Base-by-base conservation (phyloP, 35 echinoderm and acorn worm genomes). In the Stichopus chloronotus region DNA sequence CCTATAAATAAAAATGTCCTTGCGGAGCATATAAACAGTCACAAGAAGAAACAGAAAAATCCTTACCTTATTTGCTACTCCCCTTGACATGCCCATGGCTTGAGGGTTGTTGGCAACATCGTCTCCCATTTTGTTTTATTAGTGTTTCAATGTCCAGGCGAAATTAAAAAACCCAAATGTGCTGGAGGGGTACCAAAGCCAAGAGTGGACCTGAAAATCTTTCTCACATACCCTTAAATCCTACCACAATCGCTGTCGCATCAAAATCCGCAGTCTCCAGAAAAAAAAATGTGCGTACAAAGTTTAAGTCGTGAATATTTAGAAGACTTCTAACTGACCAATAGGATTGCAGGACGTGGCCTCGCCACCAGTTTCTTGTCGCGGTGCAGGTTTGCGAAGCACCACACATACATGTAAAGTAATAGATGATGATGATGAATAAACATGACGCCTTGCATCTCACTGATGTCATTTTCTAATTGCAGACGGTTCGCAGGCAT, bases 1-100 rank as follows among this genome's bases (percentile, higher is more conserved):
- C 30, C 30, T 0, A 43, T 43, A 43, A 43, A 43, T 43, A 1
- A 43, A 0, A 43, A 43, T 43, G 30, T 3, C 30, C 30, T 43
- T 43, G 30, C 30, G 30, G 30, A 43, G 30, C 30, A 43, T 43
- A 43, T 43, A 43, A 43, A 43, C 30, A 43, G 3, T 43, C 30
- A 43, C 30, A 43, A 43, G 30, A 43, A 43, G 30, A 65, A 65
- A 65, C 5, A 65, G 4, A 83, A 55, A 78, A 83, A 83, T 55
- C 55, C 86, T 88, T 88, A 88, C 86, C 57, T 88, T 88, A 25
- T 63, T 88, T 88, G 58, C 56, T 16, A 88, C 58, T 58, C 53
- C 86, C 61, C 86, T 88, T 9, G 86, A 88, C 86, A 88, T 88
- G 23, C 86, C 86, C 86, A 88, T 88, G n/a, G 86, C 53, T 56